Percentiles rank a stretch among this genome's conserved stretches.
Conservation (phyloP, 2,888 invertebrate genomes). For the Macrosoma leucophasiata region DNA sequence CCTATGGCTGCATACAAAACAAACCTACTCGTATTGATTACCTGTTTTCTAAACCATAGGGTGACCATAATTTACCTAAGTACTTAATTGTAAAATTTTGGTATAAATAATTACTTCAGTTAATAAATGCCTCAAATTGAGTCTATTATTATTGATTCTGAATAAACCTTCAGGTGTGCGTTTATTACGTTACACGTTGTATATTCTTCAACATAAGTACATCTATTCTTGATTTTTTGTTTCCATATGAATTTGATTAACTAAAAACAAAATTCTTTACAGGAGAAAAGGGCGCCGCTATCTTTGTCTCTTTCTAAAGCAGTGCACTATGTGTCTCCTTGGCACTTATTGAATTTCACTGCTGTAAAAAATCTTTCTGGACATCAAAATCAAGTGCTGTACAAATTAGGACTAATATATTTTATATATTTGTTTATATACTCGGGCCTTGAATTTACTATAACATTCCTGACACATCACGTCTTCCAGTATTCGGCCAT, state of each 20-base stretch:
- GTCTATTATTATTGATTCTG: too few relatives aligned
- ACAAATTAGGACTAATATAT: constrained; percentile 83
- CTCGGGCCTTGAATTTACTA: constrained; percentile 97
- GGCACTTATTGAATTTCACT: constrained; percentile 73
- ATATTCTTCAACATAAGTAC: too few relatives aligned
- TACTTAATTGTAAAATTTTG: too few relatives aligned
- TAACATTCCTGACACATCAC: constrained; percentile 97
- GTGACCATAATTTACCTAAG: too few relatives aligned
- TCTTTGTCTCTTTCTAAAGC: constrained; percentile 80
- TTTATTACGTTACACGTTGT: too few relatives aligned
- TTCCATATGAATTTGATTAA: constrained; percentile 3
- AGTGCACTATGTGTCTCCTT: constrained; percentile 64
- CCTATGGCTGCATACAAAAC: too few relatives aligned
- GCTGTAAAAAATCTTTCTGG: constrained; percentile 79
- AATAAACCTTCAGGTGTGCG: too few relatives aligned
- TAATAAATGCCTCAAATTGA: too few relatives aligned
- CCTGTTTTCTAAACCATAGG: too few relatives aligned
- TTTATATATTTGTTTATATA: constrained; percentile 96
- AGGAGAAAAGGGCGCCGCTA: constrained; percentile 83
- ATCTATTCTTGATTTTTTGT: too few relatives aligned
- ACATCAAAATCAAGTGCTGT: constrained; percentile 79
- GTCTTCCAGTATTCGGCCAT: constrained; percentile 93
- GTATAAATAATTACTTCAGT: too few relatives aligned
- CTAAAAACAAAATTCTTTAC: constrained; percentile 37
- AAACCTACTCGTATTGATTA: too few relatives aligned